Conservation (phyloP, 2,888 invertebrate species). For the Axea sp. region DNA sequence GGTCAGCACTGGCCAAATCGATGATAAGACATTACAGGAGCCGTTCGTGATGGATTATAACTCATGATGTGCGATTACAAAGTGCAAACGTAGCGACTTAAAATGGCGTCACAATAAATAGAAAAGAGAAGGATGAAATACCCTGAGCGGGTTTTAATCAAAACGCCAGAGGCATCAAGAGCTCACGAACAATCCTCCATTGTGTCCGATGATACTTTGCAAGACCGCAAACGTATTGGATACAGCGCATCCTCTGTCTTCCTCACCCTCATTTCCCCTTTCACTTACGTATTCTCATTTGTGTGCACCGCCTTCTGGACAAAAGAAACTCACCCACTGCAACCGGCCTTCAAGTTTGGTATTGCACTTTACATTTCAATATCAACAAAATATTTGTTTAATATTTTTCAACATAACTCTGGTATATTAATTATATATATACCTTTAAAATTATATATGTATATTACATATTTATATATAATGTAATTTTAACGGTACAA, state of each 20-base stretch:
- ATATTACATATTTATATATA: too few relatives aligned
- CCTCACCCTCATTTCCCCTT: slow-evolving; percentile 21
- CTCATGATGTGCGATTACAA: slow-evolving; percentile 36
- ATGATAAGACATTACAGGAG: slow-evolving; percentile 49
- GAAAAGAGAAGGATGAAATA: slow-evolving; percentile 59
- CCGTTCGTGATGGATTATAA: slow-evolving; percentile 18
- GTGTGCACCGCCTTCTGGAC: slow-evolving; percentile 19
- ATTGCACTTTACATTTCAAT: slow-evolving; percentile 21
- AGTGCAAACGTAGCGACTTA: slow-evolving; percentile 57
- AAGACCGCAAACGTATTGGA: slow-evolving; percentile 64
- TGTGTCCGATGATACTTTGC: slow-evolving; percentile 68
- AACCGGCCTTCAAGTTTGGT: slow-evolving; percentile 11
- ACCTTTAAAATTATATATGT: too few relatives aligned
- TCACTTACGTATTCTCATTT: slow-evolving; percentile 33
- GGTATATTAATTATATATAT: too few relatives aligned
- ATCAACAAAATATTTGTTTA: too few relatives aligned
- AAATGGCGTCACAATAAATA: slow-evolving; percentile 54
- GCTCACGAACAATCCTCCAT: slow-evolving; percentile 68
- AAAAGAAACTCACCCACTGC: slow-evolving; percentile 21
- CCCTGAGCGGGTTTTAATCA: slow-evolving; percentile 69
- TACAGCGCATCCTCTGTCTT: slow-evolving; percentile 23
- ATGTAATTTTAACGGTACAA: too few relatives aligned
- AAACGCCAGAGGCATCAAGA: slow-evolving; percentile 64
- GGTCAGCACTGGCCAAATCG: slow-evolving; percentile 45
- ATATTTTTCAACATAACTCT: too few relatives aligned